Conservation (phyloP, 92 coral and sea anemone genomes). For the Hydrozoanthus gracilis region DNA sequence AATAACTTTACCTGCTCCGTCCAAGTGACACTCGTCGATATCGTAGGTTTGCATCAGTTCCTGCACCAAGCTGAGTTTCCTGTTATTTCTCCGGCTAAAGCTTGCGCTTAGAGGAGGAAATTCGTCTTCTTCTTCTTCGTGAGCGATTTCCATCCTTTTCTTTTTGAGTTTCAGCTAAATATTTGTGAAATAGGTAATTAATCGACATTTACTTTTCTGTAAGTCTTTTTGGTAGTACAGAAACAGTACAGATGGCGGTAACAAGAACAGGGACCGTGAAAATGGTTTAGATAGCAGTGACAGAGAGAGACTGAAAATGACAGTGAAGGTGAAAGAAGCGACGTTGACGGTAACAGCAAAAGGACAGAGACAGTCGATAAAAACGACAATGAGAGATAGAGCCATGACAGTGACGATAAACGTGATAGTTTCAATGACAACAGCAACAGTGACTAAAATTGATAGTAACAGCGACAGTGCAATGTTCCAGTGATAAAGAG, state of each 20-base stretch:
- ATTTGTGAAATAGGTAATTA: neutral
- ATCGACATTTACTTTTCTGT: neutral
- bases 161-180: conserved; percentile 78
- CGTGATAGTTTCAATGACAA: no score
- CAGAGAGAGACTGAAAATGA: no score
- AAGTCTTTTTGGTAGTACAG: no score
- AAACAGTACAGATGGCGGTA: no score
- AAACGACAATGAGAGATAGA: neutral
- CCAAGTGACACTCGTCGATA: conserved; percentile 77
- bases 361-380: neutral
- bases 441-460: neutral
- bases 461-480: no score
- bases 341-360: neutral
- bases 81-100: conserved; percentile 53
- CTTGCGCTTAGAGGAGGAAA: conserved; percentile 68
- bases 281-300: no score
- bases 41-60: conserved; percentile 92
- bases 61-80: conserved; percentile 90
- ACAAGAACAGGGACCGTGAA: no score
- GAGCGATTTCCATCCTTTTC: conserved; percentile 59
- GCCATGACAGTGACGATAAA: no score
- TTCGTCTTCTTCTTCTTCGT: conserved; percentile 76
- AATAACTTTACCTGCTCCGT: conserved; percentile 37
- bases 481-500: no score
- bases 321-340: neutral